Conservation (phyloP, 2,797 vertebrate species). For the Pteronotus mesoamericanus region DNA sequence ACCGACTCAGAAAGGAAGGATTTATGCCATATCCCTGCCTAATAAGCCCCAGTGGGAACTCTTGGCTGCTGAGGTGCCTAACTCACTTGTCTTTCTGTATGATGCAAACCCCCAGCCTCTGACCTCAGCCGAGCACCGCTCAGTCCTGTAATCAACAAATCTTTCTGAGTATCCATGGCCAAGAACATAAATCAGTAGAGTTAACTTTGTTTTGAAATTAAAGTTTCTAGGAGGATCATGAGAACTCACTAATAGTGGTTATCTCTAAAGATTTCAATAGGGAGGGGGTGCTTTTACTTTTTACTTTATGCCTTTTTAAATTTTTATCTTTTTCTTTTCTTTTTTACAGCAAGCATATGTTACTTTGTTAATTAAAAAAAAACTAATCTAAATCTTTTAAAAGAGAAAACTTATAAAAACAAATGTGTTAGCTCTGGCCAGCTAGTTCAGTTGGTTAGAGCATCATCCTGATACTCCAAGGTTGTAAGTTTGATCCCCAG, state of each 20-base stretch:
- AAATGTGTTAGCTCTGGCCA: not conserved
- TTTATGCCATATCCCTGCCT: not conserved
- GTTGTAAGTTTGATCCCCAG: too few species aligned
- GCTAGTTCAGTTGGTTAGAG: not conserved
- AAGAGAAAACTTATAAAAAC: not conserved
- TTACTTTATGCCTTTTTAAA: not conserved
- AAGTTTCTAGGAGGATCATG: not conserved
- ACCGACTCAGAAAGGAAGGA: not conserved
- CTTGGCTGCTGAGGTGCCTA: slow-evolving; percentile 14
- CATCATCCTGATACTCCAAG: not conserved
- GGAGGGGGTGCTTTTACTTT: not conserved
- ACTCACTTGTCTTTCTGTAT: not conserved
- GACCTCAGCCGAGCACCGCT: not conserved
- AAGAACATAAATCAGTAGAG: not conserved
- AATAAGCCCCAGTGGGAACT: slow-evolving; percentile 34
- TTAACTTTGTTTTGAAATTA: not conserved
- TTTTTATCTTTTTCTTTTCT: not conserved
- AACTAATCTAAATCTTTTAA: not conserved
- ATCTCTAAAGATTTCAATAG: not conserved
- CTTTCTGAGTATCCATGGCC: not conserved
- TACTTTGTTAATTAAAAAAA: slow-evolving; percentile 36
- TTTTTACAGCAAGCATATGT: not conserved
- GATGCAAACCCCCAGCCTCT: slow-evolving; percentile 44
- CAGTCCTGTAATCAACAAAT: not conserved
- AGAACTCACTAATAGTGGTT: not conserved